Evolutionary conservation across 2,797 vertebrate species (phyloP).

Genomic region (Phoeniculus purpureus): DNA sequence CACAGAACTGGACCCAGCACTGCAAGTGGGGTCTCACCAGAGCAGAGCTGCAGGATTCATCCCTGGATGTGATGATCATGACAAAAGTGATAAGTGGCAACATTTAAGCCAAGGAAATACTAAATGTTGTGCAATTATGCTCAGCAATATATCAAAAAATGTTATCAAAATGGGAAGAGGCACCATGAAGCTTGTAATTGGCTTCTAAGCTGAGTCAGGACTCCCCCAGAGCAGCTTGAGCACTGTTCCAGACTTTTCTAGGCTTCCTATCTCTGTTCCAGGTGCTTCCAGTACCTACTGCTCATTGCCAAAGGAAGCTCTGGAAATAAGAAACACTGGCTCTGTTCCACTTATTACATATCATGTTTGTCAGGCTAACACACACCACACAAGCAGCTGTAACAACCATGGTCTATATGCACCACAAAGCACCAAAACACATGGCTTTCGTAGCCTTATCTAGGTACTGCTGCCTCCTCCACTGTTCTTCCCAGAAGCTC

Average conservation of each 20-base stretch:
- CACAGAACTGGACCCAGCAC: too few species aligned
- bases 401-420: background rate
- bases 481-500: conserved; percentile 79
- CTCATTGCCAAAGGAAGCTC: accelerated
- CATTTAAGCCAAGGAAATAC: background rate
- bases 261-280: background rate
- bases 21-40: background rate
- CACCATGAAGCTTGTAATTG: background rate
- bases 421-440: background rate
- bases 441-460: background rate
- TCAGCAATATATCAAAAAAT: too few species aligned
- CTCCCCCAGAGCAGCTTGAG: background rate
- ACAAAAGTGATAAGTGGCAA: background rate
- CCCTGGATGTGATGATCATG: background rate
- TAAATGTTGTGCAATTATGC: background rate
- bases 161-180: background rate
- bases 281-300: background rate
- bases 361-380: background rate
- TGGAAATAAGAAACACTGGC: background rate
- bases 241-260: background rate
- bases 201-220: background rate
- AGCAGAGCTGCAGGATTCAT: background rate
- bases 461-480: conserved; percentile 38
- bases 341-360: background rate
- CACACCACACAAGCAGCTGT: background rate